Conservation (phyloP, 2,888 invertebrate genomes). For the Caenorhabditis plicata region DNA sequence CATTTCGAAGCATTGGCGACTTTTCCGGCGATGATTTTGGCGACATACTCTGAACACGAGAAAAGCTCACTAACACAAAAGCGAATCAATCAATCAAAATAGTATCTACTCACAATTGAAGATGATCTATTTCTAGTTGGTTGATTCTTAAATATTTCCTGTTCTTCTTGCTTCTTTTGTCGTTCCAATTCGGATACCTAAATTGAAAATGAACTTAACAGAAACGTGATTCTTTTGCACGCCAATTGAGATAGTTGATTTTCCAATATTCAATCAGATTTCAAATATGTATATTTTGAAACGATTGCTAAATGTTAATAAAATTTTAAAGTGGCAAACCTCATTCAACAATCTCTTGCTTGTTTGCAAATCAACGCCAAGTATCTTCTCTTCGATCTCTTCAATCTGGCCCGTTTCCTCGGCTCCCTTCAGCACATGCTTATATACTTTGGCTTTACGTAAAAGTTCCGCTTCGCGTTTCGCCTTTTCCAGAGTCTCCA, state of each 20-base stretch:
- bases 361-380: constrained; percentile 31
- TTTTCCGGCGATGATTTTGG: background rate
- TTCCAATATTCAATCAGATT: constrained; percentile 7
- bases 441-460: constrained; percentile 34
- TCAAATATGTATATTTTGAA: background rate
- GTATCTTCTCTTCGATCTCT: constrained; percentile 30
- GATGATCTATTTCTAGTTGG: constrained; percentile 12
- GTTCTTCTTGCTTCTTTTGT: constrained; percentile 27
- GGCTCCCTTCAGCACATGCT: constrained; percentile 34
- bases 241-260: too few species aligned
- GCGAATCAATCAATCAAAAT: too few species aligned
- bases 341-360: constrained; percentile 32
- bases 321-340: background rate
- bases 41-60: constrained; percentile 2
- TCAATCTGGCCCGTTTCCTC: constrained; percentile 23
- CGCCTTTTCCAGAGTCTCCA: constrained; percentile 34
- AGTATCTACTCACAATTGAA: constrained; percentile 27
- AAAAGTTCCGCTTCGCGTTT: constrained; percentile 34
- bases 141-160: constrained; percentile 30
- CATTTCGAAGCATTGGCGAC: constrained; percentile 14
- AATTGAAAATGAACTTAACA: too few species aligned
- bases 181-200: constrained; percentile 28
- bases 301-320: background rate
- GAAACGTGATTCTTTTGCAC: too few species aligned
- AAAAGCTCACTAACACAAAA: background rate